phyloP scores from a whole-genome alignment of 1,140 invertebrate genomes.

The Ooceraea biroi region DNA sequence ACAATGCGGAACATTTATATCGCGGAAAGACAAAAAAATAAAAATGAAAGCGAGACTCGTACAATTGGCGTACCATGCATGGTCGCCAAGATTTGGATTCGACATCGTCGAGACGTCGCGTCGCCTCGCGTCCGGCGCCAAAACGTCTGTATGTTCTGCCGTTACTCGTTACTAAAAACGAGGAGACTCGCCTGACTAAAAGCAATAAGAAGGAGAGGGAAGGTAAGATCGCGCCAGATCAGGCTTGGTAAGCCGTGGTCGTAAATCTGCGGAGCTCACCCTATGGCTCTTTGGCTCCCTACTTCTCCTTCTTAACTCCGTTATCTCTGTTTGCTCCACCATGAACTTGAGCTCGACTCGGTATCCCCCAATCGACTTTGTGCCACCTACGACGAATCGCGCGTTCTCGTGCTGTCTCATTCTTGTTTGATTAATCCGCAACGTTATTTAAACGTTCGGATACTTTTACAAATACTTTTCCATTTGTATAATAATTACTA shows the following conservation, averaged over 20 bases:
- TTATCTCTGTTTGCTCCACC: slow-evolving; percentile 42
- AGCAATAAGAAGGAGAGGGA: slow-evolving; percentile 25
- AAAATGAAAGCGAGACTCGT: slow-evolving; percentile 52
- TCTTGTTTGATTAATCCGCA: no score
- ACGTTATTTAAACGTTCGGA: no score
- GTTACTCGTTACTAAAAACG: slow-evolving; percentile 45
- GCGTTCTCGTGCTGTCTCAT: neutral
- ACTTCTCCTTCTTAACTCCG: slow-evolving; percentile 19
- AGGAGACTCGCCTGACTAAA: slow-evolving; percentile 34
- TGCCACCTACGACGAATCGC: neutral
- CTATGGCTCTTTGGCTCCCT: neutral
- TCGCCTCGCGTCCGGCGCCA: slow-evolving; percentile 51
- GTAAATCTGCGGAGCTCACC: slow-evolving; percentile 26
- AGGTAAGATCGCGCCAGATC: slow-evolving; percentile 41
- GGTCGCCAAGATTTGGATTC: slow-evolving; percentile 48
- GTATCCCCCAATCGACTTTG: neutral
- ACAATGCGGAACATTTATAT: slow-evolving; percentile 28
- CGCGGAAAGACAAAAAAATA: slow-evolving; percentile 10
- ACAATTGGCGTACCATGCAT: slow-evolving; percentile 46
- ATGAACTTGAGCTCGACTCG: slow-evolving; percentile 15
- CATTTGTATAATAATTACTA: no score
- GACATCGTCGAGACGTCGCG: slow-evolving; percentile 54
- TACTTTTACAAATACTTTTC: no score
- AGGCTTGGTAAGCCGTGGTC: slow-evolving; percentile 16
- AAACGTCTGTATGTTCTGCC: slow-evolving; percentile 35